Conservation (phyloP, 1,140 invertebrate genomes). For the Zaprionus lachaisei region DNA sequence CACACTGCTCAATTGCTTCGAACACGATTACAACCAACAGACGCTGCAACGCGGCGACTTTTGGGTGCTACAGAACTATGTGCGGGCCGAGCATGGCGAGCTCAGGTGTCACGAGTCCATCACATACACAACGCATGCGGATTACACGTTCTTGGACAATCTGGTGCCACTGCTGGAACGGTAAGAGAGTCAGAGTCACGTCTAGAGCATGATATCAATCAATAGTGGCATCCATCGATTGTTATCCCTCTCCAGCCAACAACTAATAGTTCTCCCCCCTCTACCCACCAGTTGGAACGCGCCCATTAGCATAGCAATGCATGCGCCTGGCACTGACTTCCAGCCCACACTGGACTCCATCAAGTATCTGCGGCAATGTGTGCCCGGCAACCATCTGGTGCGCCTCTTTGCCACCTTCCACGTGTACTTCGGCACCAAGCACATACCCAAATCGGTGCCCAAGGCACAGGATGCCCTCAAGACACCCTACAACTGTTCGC, state of each 20-base stretch:
- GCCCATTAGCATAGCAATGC: conserved; percentile 90
- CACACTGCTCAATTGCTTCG: conserved; percentile 87
- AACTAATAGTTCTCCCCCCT: not conserved
- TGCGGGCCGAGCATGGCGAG: conserved; percentile 87
- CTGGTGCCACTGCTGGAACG: conserved; percentile 91
- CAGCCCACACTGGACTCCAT: conserved; percentile 88
- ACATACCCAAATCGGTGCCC: conserved; percentile 91
- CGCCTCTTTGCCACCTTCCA: conserved; percentile 93
- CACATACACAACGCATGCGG: conserved; percentile 96
- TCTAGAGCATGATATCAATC: no score
- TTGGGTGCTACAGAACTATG: conserved; percentile 96
- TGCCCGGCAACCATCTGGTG: conserved; percentile 87
- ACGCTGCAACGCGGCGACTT: conserved; percentile 93
- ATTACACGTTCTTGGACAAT: conserved; percentile 96
- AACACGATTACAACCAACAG: conserved; percentile 87
- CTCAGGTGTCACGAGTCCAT: conserved; percentile 92
- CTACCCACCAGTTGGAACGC: conserved; percentile 86
- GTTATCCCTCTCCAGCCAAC: no score
- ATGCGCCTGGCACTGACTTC: conserved; percentile 90
- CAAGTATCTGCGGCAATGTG: conserved; percentile 88
- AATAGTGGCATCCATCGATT: not conserved
- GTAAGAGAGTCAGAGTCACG: conserved; percentile 68
- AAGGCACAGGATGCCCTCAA: conserved; percentile 87
- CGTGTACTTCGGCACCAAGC: conserved; percentile 93
- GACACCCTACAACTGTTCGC: conserved; percentile 89